phyloP scores from a whole-genome alignment of 2,797 vertebrate genomes.

The Lepilemur septentrionalis region DNA sequence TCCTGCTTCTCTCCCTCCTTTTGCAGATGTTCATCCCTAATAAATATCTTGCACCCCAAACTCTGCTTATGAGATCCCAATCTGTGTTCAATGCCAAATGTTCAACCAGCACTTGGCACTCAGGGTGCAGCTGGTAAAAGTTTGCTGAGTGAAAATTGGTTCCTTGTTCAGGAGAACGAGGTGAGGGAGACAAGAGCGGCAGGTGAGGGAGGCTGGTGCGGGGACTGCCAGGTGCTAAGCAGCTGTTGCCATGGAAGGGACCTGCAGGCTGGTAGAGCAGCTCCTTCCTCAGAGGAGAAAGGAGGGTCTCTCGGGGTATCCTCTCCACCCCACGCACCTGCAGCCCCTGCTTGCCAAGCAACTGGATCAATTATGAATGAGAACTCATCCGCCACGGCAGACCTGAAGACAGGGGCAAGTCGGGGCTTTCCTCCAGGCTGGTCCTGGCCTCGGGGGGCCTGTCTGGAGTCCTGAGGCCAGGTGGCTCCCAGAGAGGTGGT shows the following conservation, averaged over 20 bases:
- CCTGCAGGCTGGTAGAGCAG: not conserved
- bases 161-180: not conserved
- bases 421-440: not conserved
- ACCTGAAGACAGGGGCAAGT: not conserved
- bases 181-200: not conserved
- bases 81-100: not conserved
- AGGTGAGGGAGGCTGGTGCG: not conserved
- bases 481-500: not conserved
- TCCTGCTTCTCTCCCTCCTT: not conserved
- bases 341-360: not conserved
- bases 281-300: not conserved
- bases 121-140: not conserved
- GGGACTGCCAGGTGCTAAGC: not conserved
- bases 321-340: accelerated
- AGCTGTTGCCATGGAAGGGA: not conserved
- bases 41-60: not conserved
- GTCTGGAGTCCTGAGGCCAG: not conserved
- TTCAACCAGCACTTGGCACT: not conserved
- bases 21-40: not conserved
- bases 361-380: not conserved
- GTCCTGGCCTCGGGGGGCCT: not conserved
- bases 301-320: not conserved
- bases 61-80: not conserved
- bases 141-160: not conserved
- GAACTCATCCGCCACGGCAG: accelerated